Evolutionary conservation across 2,797 vertebrate genomes (phyloP).

Genomic region (Pantherophis vulpinus): DNA sequence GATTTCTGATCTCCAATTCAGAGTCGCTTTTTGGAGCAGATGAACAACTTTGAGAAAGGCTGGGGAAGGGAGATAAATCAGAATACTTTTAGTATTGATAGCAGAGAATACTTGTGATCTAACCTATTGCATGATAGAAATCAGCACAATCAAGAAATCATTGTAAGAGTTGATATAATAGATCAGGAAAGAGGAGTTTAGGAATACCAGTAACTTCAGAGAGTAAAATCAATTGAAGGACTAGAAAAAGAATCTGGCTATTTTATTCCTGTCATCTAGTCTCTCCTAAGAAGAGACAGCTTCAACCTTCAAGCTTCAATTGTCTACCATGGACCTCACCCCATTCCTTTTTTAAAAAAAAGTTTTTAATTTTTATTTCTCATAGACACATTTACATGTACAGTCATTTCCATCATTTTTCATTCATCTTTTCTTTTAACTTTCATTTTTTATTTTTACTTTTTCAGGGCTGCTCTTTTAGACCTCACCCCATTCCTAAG

Average conservation of each 20-base stretch:
- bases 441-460: too few relatives aligned
- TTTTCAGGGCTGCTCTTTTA: too few relatives aligned
- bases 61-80: conserved; percentile 45
- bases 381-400: too few relatives aligned
- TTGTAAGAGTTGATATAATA: not conserved
- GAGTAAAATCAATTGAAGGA: not conserved
- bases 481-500: too few relatives aligned
- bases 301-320: too few relatives aligned
- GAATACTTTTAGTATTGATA: not conserved
- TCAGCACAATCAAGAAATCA: not conserved
- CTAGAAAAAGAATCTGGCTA: not conserved
- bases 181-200: not conserved
- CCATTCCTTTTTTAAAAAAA: too few relatives aligned
- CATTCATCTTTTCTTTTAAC: too few relatives aligned
- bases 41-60: conserved; percentile 62
- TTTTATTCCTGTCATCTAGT: not conserved
- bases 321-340: too few relatives aligned
- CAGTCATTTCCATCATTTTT: too few relatives aligned
- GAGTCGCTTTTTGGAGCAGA: conserved; percentile 90
- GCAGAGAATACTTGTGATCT: not conserved
- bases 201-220: not conserved
- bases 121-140: not conserved
- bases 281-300: not conserved
- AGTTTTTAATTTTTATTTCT: too few relatives aligned
- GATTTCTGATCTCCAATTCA: conserved; percentile 80